These are phyloP conservation scores for Drosophila bipectinata DNA, from an alignment of 1,140 invertebrate genomes.

Conservation along the genomic window DNA sequence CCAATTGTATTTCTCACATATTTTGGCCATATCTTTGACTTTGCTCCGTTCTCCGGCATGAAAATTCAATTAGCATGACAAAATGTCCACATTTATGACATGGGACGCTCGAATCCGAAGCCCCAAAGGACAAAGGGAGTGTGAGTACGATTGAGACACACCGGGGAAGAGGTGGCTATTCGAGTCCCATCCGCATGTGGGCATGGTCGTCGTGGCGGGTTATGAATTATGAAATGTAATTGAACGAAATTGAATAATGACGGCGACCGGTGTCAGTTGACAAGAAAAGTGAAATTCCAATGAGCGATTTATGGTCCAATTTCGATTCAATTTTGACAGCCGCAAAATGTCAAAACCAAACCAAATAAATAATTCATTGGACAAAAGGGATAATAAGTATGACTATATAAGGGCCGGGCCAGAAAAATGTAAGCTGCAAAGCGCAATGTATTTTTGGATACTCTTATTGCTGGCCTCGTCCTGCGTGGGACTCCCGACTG, in stretches of 20 bases:
- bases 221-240: slow-evolving; percentile 80
- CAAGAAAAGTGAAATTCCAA: slow-evolving; percentile 77
- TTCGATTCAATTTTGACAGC: slow-evolving; percentile 57
- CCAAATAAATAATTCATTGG: slow-evolving; percentile 45
- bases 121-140: slow-evolving; percentile 34
- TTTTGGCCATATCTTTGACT: not conserved
- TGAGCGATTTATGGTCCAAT: slow-evolving; percentile 71
- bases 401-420: slow-evolving; percentile 14
- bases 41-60: slow-evolving; percentile 23
- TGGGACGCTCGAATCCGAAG: slow-evolving; percentile 47
- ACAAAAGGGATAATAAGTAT: slow-evolving; percentile 1
- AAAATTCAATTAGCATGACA: slow-evolving; percentile 79
- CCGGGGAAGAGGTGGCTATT: not conserved
- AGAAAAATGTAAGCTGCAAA: slow-evolving; percentile 3
- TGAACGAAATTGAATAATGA: slow-evolving; percentile 81
- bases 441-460: slow-evolving; percentile 28
- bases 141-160: slow-evolving; percentile 38
- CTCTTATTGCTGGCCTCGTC: slow-evolving; percentile 15
- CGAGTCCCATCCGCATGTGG: slow-evolving; percentile 37
- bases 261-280: slow-evolving; percentile 56
- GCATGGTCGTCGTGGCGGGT: slow-evolving; percentile 18
- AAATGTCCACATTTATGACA: slow-evolving; percentile 76
- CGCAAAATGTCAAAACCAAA: slow-evolving; percentile 56
- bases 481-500: slow-evolving; percentile 7
- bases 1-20: not conserved